Percentiles rank a stretch among this genome's conserved stretches.
These are phyloP conservation scores for Tetragonula clypearis DNA, from an alignment of 1,140 invertebrate genomes.

Conservation along the genomic window DNA sequence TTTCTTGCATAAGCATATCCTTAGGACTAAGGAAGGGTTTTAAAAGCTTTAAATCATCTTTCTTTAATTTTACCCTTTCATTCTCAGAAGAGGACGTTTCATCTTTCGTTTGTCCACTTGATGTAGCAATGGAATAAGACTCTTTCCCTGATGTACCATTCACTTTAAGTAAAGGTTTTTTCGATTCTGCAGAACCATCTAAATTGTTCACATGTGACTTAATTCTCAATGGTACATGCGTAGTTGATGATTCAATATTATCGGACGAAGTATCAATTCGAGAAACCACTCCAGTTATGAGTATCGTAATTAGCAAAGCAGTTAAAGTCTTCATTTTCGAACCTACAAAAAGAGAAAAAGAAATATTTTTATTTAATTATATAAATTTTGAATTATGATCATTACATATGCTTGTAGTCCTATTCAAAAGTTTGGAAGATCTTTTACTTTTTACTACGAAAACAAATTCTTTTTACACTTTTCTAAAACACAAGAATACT, in stretches of 20 bases:
- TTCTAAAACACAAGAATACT: too few relatives aligned
- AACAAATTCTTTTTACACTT: too few relatives aligned
- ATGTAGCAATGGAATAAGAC: neutral
- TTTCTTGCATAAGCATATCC: slow-evolving; percentile 71
- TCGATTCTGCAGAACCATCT: neutral
- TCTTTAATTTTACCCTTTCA: neutral
- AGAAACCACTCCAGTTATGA: slow-evolving; percentile 6
- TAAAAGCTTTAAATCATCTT: neutral
- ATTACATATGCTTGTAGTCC: neutral
- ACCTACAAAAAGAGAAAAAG: slow-evolving; percentile 43
- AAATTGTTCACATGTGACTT: neutral
- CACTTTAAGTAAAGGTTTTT: neutral
- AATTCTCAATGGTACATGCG: neutral
- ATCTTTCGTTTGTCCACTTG: neutral
- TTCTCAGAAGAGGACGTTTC: neutral
- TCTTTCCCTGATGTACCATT: neutral
- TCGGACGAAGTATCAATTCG: neutral
- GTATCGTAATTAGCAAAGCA: slow-evolving; percentile 43
- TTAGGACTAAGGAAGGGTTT: slow-evolving; percentile 35
- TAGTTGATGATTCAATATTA: neutral
- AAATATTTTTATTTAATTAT: neutral
- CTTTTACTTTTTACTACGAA: too few relatives aligned
- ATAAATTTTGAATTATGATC: neutral
- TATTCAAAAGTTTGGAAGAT: too few relatives aligned
- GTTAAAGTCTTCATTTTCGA: slow-evolving; percentile 47